Evolutionary conservation across 2,113 vertebrate species (phyloP), one percentile per base, ranked within the genome.

Genomic region (Pleuronectes platessa): DNA sequence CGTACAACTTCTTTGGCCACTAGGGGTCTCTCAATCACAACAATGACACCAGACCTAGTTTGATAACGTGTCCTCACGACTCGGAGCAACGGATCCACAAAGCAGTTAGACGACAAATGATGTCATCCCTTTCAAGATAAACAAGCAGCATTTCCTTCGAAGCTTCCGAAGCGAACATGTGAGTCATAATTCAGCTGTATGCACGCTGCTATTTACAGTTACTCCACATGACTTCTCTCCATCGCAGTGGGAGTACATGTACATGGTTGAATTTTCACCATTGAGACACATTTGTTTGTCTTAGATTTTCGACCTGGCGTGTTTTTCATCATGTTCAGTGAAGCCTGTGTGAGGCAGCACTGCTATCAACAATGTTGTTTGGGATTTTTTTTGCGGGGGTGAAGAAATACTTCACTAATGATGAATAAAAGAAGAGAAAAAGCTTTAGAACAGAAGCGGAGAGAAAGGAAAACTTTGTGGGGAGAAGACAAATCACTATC

Each of bases 401-500:
- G 27, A 63, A 26, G 35, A 56, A 77, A 55, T 47, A 74, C 17
- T 59, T 0, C 13, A 67, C 12, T 47, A 23, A 74, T 31, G 15
- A 62, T 1, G 24, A 26, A 21, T 18, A 13, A 61, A 67, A 65
- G 26, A 27, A 70, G 69, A 76, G 11, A 79, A 74, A 13, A 51
- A 23, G 20, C 31, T 5, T 21, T 2, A 40, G 20, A 45, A 21
- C 14, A 62, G 20, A 24, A 45, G 4, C 21, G 26, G 61, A 37
- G 60, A n/a, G 8, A 31, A n/a, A 40, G 13, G 9, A 68, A 60
- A 31, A 62, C n/a, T n/a, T 58, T 49, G 17, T 12, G 64, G 14
- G 58, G 26, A 24, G 37, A 78, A 54, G 40, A 68, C 1, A 64
- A 81, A 81, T 69, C 31, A 10, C 61, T 53, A 26, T 59, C 49